Conservation (phyloP, 1,140 invertebrate genomes). For the Eumaeus atala region DNA sequence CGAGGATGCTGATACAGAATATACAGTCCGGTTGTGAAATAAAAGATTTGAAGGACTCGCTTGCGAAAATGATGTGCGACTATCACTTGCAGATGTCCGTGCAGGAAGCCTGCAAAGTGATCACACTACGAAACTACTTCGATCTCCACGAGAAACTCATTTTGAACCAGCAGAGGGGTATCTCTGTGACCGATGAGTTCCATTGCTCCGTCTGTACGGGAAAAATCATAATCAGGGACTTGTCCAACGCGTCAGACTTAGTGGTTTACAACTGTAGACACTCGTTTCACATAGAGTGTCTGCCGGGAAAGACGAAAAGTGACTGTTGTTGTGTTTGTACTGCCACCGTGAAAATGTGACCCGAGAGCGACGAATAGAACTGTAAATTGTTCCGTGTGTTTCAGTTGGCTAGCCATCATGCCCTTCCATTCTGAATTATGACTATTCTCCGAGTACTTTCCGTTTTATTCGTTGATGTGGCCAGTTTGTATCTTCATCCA, state of each 20-base stretch:
- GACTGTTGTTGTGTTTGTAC: conserved; percentile 78
- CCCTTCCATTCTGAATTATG: too few species aligned
- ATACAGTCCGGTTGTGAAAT: conserved; percentile 91
- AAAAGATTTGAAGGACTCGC: conserved; percentile 89
- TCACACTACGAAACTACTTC: conserved; percentile 91
- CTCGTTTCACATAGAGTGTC: conserved; percentile 90
- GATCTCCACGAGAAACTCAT: conserved; percentile 89
- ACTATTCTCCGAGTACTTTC: too few species aligned
- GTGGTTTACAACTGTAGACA: conserved; percentile 92
- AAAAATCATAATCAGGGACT: conserved; percentile 80
- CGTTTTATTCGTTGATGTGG: too few species aligned
- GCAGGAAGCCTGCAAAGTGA: conserved; percentile 91
- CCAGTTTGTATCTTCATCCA: too few species aligned
- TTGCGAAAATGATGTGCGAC: conserved; percentile 97
- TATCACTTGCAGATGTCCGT: conserved; percentile 95
- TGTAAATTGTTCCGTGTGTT: too few species aligned
- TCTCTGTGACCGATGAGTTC: conserved; percentile 81
- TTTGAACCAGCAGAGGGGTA: conserved; percentile 83
- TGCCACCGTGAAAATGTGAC: conserved; percentile 65
- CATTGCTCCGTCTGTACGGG: conserved; percentile 85
- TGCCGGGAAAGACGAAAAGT: conserved; percentile 71
- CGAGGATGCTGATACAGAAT: conserved; percentile 87
- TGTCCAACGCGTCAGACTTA: conserved; percentile 80
- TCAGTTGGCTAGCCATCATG: too few species aligned
- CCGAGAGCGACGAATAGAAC: not conserved